Evolutionary conservation across 2,888 invertebrate genomes (phyloP).

Genomic region (Leptogaster cylindrica): DNA sequence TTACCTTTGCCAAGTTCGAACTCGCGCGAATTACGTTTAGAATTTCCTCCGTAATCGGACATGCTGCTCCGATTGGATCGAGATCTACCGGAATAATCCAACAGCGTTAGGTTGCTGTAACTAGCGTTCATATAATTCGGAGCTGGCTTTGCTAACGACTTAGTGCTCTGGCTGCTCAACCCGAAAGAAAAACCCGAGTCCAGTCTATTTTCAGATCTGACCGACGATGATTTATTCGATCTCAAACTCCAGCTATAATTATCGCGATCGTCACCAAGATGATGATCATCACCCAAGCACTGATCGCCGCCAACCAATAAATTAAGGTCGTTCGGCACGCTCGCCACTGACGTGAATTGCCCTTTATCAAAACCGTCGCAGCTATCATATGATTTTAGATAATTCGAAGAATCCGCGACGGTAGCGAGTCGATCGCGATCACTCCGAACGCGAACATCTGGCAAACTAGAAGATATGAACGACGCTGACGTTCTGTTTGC

Average conservation of each 20-base stretch:
- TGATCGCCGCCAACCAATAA: constrained; percentile 61
- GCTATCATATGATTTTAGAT: constrained; percentile 32
- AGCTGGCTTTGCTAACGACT: constrained; percentile 4
- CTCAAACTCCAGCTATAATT: constrained; percentile 42
- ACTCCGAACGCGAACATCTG: constrained; percentile 55
- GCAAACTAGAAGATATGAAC: constrained; percentile 55
- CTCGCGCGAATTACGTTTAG: constrained; percentile 48
- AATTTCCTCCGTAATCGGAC: constrained; percentile 46
- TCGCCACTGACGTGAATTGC: constrained; percentile 58
- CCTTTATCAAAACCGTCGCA: constrained; percentile 13
- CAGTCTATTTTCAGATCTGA: constrained; percentile 51
- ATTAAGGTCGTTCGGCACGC: constrained; percentile 73
- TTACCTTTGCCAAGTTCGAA: constrained; percentile 58
- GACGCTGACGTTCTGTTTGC: constrained; percentile 43
- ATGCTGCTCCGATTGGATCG: constrained; percentile 47
- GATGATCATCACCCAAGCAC: constrained; percentile 8
- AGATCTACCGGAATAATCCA: constrained; percentile 65
- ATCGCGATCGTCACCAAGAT: constrained; percentile 27
- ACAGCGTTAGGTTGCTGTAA: constrained; percentile 68
- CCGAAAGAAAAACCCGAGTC: constrained; percentile 3
- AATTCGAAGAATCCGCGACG: constrained; percentile 35
- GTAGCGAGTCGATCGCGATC: constrained; percentile 21
- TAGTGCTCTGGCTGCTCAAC: constrained; percentile 20
- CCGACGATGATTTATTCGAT: constrained; percentile 45
- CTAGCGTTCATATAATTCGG: constrained; percentile 65